Evolutionary conservation across 2,888 invertebrate genomes (phyloP), one percentile per base, ranked within the genome.

Genomic region (Meloe dianella): DNA sequence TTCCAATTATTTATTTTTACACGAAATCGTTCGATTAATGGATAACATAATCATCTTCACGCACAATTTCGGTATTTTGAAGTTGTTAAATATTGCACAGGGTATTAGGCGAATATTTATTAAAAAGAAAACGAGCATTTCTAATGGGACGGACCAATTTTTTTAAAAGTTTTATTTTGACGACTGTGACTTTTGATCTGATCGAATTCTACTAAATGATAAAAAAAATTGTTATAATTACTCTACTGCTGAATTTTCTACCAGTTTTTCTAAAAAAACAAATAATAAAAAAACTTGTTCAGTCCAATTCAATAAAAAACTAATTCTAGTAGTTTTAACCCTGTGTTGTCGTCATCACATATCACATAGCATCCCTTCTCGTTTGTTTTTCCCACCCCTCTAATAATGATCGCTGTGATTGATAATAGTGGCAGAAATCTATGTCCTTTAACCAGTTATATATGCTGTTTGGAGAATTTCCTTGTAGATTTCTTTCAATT

Each of bases 11-110:
- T 4, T 27, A 3, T 41, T 47, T 47, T 7, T 51, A 41, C 24
- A 61, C 61, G 47, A 35, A 61, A 41, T 24, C 24, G 20, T 38
- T 22, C n/a, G n/a, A n/a, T n/a, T n/a, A n/a, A n/a, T n/a, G n/a
- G n/a, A n/a, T n/a, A 20, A 20, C 20, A 47, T 14, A 14, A 35
- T 14, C 10, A 41, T 17, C 20, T 30, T 35, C 57, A 68, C 68
- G 68, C 68, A 68, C 68, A 68, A 68, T 65, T 17, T 51, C 63
- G 38, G 57, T 58, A 61, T 61, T 65, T 57, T 17, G 64, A 54
- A 38, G 60, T 30, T 63, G 20, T 20, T 47, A 3, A 58, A 61
- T 62, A 47, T 66, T 51, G 64, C 64, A 69, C 69, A 69, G 69
- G 66, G 69, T 69, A 69, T 66, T 63, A 32, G 59, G 32, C 27